Base-by-base conservation (phyloP, 2,888 invertebrate genomes). In the Lysandra bellargus region DNA sequence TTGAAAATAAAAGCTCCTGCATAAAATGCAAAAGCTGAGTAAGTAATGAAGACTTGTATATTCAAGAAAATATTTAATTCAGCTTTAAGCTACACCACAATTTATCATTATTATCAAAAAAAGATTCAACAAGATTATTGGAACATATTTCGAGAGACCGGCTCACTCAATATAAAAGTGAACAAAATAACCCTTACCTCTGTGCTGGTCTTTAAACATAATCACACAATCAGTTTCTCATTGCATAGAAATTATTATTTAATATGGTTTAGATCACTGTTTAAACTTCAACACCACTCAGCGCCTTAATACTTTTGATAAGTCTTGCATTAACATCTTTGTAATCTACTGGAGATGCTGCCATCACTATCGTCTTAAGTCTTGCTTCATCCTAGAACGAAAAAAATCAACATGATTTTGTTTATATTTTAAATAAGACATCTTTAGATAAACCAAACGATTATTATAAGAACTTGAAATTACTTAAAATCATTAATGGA, bases 291-390 rank as follows among this genome's bases (percentile, higher is more conserved):
- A 96, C 93, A 40, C 96, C 96, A 17, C 96, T 95, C 76, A 96
- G 85, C 78, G 96, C 93, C 85, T 96, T 96, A 79, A 98, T 96
- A 86, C 97, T 96, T 79, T 96, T 95, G 33, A 98, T 90, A 78
- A 98, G 93, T 86, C 96, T 95, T 53, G 96, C 92, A 84, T 97
- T 97, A 80, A 97, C 97, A 57, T 97, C 97, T 83, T 96, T 96
- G 88, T 96, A 96, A 89, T 98, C 97, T 0, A 98, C 89, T 0
- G 97, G 96, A 14, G 96, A 95, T 0, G 97, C 96, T 79, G 93
- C 95, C 84, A 97, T 93, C 14, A 97, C 96, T 0, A 96, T 96
- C 0, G 97, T 96, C 92, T 97, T 98, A 82, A 98, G 91, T 73
- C 98, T 96, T 60, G 95, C 95, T 90, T 98, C 98, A 90, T 98